phyloP scores from a whole-genome alignment of 92 coral and sea anemone species.

The Bergia puertoricense region DNA sequence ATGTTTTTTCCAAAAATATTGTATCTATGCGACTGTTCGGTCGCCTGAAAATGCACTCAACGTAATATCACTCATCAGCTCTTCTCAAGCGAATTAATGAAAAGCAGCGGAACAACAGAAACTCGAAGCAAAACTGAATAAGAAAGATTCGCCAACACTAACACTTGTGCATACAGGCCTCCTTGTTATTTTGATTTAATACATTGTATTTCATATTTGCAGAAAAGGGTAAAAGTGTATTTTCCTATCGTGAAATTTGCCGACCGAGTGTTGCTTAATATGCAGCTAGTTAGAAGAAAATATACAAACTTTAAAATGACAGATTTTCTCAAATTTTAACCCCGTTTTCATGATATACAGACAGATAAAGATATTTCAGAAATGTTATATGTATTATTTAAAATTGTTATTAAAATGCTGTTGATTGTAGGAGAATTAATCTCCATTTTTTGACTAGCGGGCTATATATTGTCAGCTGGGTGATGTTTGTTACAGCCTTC shows the following conservation, averaged over 20 bases:
- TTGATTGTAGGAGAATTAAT: not conserved
- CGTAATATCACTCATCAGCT: not conserved
- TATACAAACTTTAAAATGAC: not conserved
- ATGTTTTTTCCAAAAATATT: not conserved
- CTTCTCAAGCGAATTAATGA: not conserved
- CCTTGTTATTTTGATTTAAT: not conserved
- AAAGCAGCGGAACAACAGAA: not conserved
- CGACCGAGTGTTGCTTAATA: not conserved
- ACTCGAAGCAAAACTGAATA: not conserved
- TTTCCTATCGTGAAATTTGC: not conserved
- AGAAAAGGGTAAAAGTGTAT: too few relatives aligned
- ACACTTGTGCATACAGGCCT: not conserved
- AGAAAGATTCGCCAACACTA: not conserved
- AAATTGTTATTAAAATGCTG: not conserved
- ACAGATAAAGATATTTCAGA: not conserved
- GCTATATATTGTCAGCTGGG: too few relatives aligned
- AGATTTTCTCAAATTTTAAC: not conserved
- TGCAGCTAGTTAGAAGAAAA: not conserved
- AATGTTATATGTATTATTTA: too few relatives aligned
- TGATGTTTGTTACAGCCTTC: too few relatives aligned
- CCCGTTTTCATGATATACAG: too few relatives aligned
- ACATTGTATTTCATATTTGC: not conserved
- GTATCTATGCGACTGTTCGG: conserved; percentile 41
- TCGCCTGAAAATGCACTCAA: conserved; percentile 18
- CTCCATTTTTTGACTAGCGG: too few relatives aligned